Percentiles rank a stretch among this genome's conserved stretches.
Conservation (phyloP, 2,113 vertebrate species). For the Leucosticte australis region DNA sequence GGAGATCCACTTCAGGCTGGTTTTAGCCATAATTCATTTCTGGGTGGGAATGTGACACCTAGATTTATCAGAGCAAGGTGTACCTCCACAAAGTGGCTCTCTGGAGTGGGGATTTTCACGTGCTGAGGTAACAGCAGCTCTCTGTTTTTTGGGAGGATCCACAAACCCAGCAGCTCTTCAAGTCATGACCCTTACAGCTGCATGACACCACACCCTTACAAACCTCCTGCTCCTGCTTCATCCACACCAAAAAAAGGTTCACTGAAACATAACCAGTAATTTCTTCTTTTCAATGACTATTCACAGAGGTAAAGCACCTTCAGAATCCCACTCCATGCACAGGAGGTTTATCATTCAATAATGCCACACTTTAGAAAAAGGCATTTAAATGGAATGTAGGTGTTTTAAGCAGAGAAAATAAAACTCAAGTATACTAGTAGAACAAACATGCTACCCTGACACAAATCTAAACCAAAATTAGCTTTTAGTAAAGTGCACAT, state of each 20-base stretch:
- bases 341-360: not conserved
- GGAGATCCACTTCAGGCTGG: not conserved
- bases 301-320: not conserved
- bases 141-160: not conserved
- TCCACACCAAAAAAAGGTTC: not conserved
- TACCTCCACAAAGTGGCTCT: conserved; percentile 13
- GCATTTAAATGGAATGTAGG: not conserved
- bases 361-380: not conserved
- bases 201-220: not conserved
- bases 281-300: not conserved
- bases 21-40: not conserved
- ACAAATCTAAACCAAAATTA: not conserved
- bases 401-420: not conserved
- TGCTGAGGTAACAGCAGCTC: not conserved
- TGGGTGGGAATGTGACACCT: not conserved
- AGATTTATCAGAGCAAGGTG: conserved; percentile 19
- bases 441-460: not conserved
- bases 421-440: not conserved
- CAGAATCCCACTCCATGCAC: not conserved
- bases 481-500: not conserved
- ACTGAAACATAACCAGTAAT: not conserved
- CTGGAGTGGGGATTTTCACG: not conserved
- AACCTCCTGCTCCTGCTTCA: not conserved
- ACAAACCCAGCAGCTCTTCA: not conserved
- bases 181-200: not conserved